Conservation (phyloP, 1,140 invertebrate genomes). For the Palaemon carinicauda region DNA sequence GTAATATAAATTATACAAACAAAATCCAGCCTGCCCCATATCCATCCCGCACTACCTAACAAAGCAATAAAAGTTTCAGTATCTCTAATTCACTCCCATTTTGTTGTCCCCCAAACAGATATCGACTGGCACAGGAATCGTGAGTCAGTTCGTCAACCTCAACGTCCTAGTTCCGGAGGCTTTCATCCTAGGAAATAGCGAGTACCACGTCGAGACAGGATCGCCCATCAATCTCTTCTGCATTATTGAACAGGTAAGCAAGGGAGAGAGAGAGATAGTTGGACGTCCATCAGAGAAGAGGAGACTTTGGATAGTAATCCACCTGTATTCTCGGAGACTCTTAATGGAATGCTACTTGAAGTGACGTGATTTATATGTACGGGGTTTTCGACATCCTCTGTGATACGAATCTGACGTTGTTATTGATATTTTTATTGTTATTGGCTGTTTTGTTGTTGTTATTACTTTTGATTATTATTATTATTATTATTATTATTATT, state of each 20-base stretch:
- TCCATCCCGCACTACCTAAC: too few species aligned
- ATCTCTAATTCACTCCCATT: too few species aligned
- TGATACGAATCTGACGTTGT: background rate
- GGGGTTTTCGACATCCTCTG: background rate
- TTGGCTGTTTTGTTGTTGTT: too few species aligned
- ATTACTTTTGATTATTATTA: too few species aligned
- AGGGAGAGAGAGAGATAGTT: slow-evolving; percentile 71
- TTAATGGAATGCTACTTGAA: too few species aligned
- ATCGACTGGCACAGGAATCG: slow-evolving; percentile 81
- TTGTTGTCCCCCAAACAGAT: slow-evolving; percentile 70
- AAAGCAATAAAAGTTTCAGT: background rate
- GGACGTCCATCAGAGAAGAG: background rate
- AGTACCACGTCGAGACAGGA: slow-evolving; percentile 87
- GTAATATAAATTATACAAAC: too few species aligned
- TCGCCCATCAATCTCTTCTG: slow-evolving; percentile 90
- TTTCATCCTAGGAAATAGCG: slow-evolving; percentile 82
- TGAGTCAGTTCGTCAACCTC: slow-evolving; percentile 87
- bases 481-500: too few species aligned
- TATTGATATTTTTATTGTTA: too few species aligned
- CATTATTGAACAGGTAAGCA: slow-evolving; percentile 75
- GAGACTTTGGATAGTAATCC: too few species aligned
- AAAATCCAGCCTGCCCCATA: too few species aligned
- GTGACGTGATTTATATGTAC: background rate
- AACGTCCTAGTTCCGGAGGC: slow-evolving; percentile 88
- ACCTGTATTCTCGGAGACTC: too few species aligned